Conservation (phyloP, 2,888 invertebrate genomes). For the Xestoiulus laeticollis region DNA sequence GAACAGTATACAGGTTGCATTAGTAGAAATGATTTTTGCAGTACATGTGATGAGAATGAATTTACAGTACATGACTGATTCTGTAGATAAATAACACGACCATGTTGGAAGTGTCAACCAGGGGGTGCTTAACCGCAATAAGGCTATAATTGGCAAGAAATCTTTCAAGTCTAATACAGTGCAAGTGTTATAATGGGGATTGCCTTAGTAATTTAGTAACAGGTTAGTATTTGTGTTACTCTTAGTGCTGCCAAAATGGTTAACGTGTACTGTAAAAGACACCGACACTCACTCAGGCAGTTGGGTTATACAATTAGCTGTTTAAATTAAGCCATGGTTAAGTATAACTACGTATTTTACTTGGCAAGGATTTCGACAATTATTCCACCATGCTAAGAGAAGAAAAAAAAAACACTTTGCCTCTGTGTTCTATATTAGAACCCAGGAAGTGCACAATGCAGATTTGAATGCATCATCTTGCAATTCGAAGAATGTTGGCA, state of each 20-base stretch:
- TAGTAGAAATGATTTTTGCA: no score
- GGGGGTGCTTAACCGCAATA: no score
- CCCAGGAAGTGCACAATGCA: not conserved
- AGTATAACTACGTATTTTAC: not conserved
- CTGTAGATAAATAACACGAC: no score
- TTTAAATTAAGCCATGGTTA: not conserved
- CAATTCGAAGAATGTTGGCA: constrained; percentile 13
- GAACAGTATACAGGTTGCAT: no score
- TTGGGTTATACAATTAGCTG: not conserved
- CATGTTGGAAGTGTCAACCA: no score
- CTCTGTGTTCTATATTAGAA: not conserved
- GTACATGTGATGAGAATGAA: no score
- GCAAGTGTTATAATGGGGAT: not conserved
- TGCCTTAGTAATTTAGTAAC: not conserved
- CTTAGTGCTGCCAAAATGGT: not conserved
- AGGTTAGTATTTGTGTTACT: not conserved
- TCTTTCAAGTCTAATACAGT: not conserved
- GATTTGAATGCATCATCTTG: not conserved
- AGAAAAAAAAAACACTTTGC: not conserved
- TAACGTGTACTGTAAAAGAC: not conserved
- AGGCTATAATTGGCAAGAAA: not conserved
- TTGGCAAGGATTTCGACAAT: constrained; percentile 9
- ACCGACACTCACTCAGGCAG: not conserved
- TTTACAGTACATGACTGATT: no score
- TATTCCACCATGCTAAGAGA: not conserved